These are phyloP conservation scores for Odocoileus virginianus DNA, from an alignment of 2,113 vertebrate genomes.

Conservation along the genomic window DNA sequence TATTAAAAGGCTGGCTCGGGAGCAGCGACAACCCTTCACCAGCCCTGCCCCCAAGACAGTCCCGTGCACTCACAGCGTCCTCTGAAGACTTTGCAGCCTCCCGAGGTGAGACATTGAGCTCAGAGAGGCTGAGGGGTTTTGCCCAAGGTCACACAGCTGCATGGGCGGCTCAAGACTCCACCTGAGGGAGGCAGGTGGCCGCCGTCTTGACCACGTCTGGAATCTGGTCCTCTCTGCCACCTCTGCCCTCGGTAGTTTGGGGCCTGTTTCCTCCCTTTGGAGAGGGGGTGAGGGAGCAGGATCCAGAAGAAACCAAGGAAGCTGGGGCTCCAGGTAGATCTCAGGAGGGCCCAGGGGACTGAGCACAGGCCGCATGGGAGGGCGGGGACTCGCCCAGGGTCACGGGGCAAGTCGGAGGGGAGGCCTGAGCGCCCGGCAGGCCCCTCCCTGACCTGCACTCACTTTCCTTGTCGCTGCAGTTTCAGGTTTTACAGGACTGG, in stretches of 20 bases:
- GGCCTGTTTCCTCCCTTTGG: neutral
- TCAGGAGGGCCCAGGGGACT: neutral
- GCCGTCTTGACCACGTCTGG: fast-evolving
- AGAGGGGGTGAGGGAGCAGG: neutral
- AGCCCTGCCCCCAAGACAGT: neutral
- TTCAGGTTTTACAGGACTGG: too few relatives aligned
- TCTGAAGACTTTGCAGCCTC: neutral
- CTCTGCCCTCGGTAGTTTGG: neutral
- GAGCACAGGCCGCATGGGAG: neutral
- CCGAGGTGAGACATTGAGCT: neutral
- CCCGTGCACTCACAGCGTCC: neutral
- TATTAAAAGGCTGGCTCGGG: neutral
- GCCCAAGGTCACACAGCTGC: neutral
- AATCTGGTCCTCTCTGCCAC: neutral
- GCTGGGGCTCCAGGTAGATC: neutral
- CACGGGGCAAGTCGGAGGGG: neutral
- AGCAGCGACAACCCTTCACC: neutral
- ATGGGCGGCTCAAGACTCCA: fast-evolving
- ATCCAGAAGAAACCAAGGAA: neutral
- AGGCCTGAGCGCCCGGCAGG: neutral
- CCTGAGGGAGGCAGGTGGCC: neutral
- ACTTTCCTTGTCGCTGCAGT: neutral
- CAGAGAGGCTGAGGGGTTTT: neutral
- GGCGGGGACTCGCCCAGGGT: neutral
- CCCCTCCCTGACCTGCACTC: neutral